These are phyloP conservation scores for Neodiprion lecontei DNA, from an alignment of 1,140 invertebrate species.

Conservation along the genomic window DNA sequence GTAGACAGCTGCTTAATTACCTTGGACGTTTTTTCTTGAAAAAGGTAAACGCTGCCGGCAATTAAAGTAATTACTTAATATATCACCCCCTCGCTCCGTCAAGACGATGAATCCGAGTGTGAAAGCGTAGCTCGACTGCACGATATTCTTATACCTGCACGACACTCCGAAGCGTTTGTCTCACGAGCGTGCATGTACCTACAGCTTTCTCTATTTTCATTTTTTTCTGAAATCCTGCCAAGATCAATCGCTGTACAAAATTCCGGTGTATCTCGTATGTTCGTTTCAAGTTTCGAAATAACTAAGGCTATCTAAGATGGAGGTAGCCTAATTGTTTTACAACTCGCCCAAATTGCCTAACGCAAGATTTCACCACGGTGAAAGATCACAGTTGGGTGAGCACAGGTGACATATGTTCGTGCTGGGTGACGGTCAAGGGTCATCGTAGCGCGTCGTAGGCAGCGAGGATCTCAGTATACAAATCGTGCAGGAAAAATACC, in stretches of 20 bases:
- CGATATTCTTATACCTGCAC: neutral
- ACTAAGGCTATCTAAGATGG: too few species aligned
- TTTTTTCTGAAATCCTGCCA: too few species aligned
- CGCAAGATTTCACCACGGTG: too few species aligned
- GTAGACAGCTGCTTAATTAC: neutral
- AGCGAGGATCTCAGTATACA: too few species aligned
- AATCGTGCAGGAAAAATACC: neutral
- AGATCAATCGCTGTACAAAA: too few species aligned
- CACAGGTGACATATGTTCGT: neutral
- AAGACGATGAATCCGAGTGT: neutral
- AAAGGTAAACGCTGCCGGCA: neutral
- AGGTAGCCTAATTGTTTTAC: too few species aligned
- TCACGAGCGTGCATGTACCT: neutral
- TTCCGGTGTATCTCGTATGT: too few species aligned
- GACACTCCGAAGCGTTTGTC: neutral
- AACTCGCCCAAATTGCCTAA: too few species aligned
- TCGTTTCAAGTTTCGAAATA: too few species aligned
- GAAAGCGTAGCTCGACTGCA: neutral
- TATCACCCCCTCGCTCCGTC: neutral
- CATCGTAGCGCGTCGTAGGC: too few species aligned
- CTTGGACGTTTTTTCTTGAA: conserved; percentile 6
- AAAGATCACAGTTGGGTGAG: neutral
- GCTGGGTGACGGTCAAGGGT: neutral
- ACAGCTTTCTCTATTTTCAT: too few species aligned
- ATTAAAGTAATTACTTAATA: conserved; percentile 8